Evolutionary conservation across 2,113 vertebrate species (phyloP).

Genomic region (Thamnaconus septentrionalis): DNA sequence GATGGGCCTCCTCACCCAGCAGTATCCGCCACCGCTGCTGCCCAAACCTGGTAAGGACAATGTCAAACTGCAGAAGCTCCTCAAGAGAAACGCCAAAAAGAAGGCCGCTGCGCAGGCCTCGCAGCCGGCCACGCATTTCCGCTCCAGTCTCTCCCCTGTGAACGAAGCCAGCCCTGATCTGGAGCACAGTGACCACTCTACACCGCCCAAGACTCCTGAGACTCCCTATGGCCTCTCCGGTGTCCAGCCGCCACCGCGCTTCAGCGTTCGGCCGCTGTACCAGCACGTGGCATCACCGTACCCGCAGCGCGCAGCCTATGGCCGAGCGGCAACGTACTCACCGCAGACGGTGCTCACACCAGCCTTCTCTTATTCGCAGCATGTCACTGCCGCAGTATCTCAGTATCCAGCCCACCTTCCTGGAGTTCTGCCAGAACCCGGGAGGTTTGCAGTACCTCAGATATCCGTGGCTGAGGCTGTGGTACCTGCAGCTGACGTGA

Average conservation of each 20-base stretch:
- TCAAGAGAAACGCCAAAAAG: slow-evolving; percentile 85
- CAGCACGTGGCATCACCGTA: slow-evolving; percentile 78
- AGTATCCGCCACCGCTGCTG: slow-evolving; percentile 82
- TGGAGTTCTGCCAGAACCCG: slow-evolving; percentile 21
- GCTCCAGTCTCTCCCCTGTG: slow-evolving; percentile 88
- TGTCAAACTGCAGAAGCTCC: slow-evolving; percentile 82
- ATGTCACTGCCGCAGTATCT: slow-evolving; percentile 25
- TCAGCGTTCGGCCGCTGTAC: slow-evolving; percentile 64
- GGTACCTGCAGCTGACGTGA: slow-evolving; percentile 23
- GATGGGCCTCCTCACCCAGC: slow-evolving; percentile 66
- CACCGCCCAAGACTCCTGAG: slow-evolving; percentile 62
- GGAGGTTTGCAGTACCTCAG: background rate
- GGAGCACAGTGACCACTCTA: slow-evolving; percentile 75
- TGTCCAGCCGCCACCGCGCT: slow-evolving; percentile 35
- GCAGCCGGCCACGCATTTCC: slow-evolving; percentile 72
- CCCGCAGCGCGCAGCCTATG: slow-evolving; percentile 71
- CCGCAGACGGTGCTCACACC: slow-evolving; percentile 57
- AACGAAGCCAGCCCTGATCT: slow-evolving; percentile 88
- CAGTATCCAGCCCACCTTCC: slow-evolving; percentile 21
- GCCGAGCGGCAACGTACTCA: slow-evolving; percentile 60
- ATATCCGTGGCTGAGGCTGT: slow-evolving; percentile 13
- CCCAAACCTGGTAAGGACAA: slow-evolving; percentile 93
- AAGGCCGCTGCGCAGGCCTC: slow-evolving; percentile 56
- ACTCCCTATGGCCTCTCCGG: slow-evolving; percentile 14
- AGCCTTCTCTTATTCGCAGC: slow-evolving; percentile 48